A percentile compares a stretch with the other conserved stretches of the same genome.
Conservation (phyloP, 1,140 invertebrate genomes). For the Listronotus oregonensis region DNA sequence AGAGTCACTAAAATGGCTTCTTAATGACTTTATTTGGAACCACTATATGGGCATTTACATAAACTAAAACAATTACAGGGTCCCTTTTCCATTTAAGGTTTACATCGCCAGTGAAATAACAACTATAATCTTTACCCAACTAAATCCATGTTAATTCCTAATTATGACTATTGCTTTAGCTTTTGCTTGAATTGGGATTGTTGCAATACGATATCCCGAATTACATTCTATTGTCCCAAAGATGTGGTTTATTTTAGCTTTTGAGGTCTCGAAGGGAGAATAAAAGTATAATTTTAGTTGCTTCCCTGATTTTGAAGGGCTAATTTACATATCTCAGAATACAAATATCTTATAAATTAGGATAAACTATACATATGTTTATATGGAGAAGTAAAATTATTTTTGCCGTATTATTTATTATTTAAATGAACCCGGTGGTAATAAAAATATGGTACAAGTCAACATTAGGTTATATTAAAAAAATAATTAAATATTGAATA, state of each 20-base stretch:
- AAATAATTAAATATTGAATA: too few relatives aligned
- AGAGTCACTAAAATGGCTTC: too few relatives aligned
- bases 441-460: too few relatives aligned
- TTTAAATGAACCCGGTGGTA: too few relatives aligned
- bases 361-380: too few relatives aligned
- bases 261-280: not conserved
- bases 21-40: not conserved
- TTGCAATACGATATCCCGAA: not conserved
- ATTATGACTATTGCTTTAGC: slow-evolving; percentile 10
- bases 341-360: too few relatives aligned
- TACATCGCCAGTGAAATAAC: slow-evolving; percentile 1
- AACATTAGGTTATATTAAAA: too few relatives aligned
- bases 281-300: slow-evolving; percentile 5
- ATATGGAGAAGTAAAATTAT: too few relatives aligned
- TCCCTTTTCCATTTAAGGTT: slow-evolving; percentile 4
- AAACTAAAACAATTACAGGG: slow-evolving; percentile 1
- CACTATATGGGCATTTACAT: not conserved
- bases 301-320: not conserved
- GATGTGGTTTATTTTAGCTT: not conserved
- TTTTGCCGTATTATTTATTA: too few relatives aligned
- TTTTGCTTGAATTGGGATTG: not conserved
- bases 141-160: slow-evolving; percentile 8
- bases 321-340: too few relatives aligned
- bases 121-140: slow-evolving; percentile 3
- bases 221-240: slow-evolving; percentile 5